Percentiles rank a stretch among this genome's conserved stretches.
Evolutionary conservation across 2,797 vertebrate genomes (phyloP).

Genomic region (Sitta carolinensis): DNA sequence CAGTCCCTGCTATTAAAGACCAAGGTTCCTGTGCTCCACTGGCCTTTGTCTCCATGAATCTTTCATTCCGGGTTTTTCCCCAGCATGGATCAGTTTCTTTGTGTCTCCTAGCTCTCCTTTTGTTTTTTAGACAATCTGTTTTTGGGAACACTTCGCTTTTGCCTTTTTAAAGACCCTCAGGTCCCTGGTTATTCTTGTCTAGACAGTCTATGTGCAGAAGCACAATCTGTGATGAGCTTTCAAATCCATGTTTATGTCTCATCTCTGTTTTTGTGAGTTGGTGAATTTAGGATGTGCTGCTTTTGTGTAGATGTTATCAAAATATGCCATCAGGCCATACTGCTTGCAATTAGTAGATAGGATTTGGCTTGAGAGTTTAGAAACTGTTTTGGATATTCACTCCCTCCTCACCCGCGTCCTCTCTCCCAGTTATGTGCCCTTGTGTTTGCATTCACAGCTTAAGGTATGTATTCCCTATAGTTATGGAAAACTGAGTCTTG

Average conservation of each 20-base stretch:
- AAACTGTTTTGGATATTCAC: neutral
- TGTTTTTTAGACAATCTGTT: neutral
- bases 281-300: neutral
- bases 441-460: neutral
- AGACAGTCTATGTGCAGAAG: neutral
- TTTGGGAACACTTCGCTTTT: neutral
- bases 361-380: neutral
- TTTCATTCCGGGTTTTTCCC: neutral
- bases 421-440: accelerated
- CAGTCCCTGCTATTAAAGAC: neutral
- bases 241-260: neutral
- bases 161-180: neutral
- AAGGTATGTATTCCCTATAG: neutral
- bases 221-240: neutral
- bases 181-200: neutral
- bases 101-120: neutral
- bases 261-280: neutral
- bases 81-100: neutral
- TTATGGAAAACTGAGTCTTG: neutral
- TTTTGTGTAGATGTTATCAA: neutral
- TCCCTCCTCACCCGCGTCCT: accelerated
- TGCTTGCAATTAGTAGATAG: neutral
- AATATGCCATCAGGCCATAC: neutral
- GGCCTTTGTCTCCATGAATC: neutral
- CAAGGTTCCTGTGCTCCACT: neutral